phyloP scores from a whole-genome alignment of 2,888 invertebrate genomes.

The Dexiosoma caninum region DNA sequence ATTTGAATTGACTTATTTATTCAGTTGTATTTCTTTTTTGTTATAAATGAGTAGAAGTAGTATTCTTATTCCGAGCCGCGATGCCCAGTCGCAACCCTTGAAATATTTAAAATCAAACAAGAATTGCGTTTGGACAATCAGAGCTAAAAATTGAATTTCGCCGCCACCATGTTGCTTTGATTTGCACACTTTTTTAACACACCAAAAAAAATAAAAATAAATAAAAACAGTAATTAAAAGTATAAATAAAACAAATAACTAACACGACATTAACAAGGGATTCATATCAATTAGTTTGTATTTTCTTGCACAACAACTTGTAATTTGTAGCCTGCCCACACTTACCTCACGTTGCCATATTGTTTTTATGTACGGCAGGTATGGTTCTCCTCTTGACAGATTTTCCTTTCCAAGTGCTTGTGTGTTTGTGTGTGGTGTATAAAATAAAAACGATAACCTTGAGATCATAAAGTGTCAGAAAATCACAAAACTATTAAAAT shows the following conservation, averaged over 20 bases:
- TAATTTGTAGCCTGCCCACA: background rate
- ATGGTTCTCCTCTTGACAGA: background rate
- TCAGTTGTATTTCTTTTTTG: no score
- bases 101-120: constrained; percentile 76
- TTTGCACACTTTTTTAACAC: background rate
- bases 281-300: constrained; percentile 27
- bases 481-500: constrained; percentile 63
- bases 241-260: background rate
- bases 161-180: background rate
- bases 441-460: constrained; percentile 18
- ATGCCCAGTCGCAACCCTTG: constrained; percentile 79
- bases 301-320: background rate
- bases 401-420: background rate
- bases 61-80: constrained; percentile 78
- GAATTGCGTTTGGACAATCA: constrained; percentile 79
- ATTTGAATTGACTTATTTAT: no score
- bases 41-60: constrained; percentile 62
- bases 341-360: background rate
- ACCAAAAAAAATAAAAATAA: background rate
- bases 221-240: no score
- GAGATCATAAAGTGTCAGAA: constrained; percentile 63
- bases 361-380: background rate
- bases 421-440: background rate
- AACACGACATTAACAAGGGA: background rate
- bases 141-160: constrained; percentile 78